Percentiles rank a stretch among this genome's conserved stretches.
These are phyloP conservation scores for Pogonophryne albipinna DNA, from an alignment of 2,797 vertebrate genomes.

Conservation along the genomic window DNA sequence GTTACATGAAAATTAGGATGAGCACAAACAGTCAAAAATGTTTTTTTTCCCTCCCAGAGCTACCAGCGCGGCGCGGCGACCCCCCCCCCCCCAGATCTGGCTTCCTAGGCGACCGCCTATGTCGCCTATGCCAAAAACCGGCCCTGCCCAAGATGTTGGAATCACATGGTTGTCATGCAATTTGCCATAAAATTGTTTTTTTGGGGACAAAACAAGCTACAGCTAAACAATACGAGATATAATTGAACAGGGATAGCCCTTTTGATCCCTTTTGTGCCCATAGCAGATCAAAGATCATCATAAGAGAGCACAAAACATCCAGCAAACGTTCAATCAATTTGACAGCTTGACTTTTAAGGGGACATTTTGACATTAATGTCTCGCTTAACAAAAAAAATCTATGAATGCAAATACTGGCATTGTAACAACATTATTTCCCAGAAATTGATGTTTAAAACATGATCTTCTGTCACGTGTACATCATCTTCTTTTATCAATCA, in stretches of 20 bases:
- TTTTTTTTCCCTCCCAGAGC: too few species aligned
- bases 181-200: not conserved
- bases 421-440: constrained; percentile 8
- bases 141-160: not conserved
- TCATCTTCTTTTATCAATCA: not conserved
- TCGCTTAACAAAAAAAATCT: not conserved
- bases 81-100: too few species aligned
- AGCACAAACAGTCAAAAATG: too few species aligned
- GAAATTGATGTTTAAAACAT: not conserved
- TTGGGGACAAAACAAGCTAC: not conserved
- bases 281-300: not conserved
- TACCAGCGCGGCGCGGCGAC: too few species aligned
- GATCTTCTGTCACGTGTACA: not conserved
- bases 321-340: too few species aligned
- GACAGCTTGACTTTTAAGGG: too few species aligned
- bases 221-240: not conserved
- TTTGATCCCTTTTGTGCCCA: not conserved
- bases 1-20: too few species aligned
- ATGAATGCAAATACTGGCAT: not conserved
- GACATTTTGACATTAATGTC: too few species aligned
- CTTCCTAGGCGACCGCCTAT: too few species aligned
- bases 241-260: not conserved
- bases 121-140: too few species aligned
- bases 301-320: too few species aligned
- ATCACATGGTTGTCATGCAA: not conserved